Conservation (phyloP, 2,888 invertebrate genomes). For the Athalia cordata region DNA sequence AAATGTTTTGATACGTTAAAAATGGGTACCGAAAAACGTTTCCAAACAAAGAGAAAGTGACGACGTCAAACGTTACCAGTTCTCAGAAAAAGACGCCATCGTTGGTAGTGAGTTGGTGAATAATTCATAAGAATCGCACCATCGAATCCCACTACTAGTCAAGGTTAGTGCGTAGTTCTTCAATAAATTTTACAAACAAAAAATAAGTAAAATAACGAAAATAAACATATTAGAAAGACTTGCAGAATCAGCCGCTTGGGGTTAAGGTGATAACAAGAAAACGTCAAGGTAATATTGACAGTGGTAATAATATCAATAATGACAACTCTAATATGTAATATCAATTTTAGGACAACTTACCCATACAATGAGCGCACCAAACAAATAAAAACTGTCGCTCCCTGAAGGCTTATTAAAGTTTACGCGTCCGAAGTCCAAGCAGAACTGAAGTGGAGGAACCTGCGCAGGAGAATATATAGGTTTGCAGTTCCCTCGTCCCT, state of each 20-base stretch:
- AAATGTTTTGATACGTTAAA: no score
- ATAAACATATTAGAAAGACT: background rate
- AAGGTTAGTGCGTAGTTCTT: constrained; percentile 2
- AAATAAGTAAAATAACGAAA: no score
- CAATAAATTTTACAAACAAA: no score
- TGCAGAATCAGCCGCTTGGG: background rate
- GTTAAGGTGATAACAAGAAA: background rate
- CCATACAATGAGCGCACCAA: constrained; percentile 73
- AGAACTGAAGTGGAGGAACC: constrained; percentile 64
- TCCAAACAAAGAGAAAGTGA: constrained; percentile 26
- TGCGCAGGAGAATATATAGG: constrained; percentile 64
- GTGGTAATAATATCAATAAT: background rate
- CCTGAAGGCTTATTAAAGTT: constrained; percentile 58
- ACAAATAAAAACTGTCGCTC: constrained; percentile 71
- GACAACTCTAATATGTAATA: background rate
- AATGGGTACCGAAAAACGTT: background rate
- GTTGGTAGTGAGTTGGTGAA: background rate
- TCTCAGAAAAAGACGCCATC: background rate
- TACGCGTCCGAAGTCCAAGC: constrained; percentile 68
- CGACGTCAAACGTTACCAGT: background rate
- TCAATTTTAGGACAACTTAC: constrained; percentile 58
- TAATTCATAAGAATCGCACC: background rate
- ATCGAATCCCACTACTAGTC: background rate
- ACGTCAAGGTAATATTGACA: background rate
- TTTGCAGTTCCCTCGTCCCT: constrained; percentile 16